phyloP scores from a whole-genome alignment of 2,113 vertebrate genomes.

The Zosterops lateralis region DNA sequence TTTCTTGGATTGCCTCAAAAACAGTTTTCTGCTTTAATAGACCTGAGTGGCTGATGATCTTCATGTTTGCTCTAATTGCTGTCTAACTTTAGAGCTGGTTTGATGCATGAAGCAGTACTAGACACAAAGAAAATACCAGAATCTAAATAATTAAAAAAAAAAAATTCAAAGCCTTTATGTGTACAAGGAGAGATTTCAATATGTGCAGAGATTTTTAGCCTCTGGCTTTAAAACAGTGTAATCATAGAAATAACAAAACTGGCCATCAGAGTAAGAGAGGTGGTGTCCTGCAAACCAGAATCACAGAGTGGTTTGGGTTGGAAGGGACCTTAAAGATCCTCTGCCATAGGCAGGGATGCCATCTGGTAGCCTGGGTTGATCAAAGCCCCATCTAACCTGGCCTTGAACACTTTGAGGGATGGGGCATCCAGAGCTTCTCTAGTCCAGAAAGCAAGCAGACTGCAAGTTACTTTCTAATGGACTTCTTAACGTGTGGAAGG shows the following conservation, averaged over 20 bases:
- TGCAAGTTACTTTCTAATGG: background rate
- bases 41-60: constrained; percentile 15
- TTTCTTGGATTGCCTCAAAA: constrained; percentile 50
- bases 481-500: background rate
- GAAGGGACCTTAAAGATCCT: background rate
- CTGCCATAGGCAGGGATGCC: background rate
- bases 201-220: background rate
- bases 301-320: background rate
- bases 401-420: background rate
- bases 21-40: constrained; percentile 44
- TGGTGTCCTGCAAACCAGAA: background rate
- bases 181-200: background rate
- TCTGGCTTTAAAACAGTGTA: background rate
- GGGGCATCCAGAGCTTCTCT: background rate
- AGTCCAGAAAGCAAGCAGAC: background rate
- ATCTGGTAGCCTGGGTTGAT: background rate
- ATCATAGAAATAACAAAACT: background rate
- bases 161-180: background rate
- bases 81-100: constrained; percentile 1
- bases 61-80: constrained; percentile 4
- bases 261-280: background rate
- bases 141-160: background rate
- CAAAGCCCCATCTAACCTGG: background rate
- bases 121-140: background rate
- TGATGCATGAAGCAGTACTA: background rate